phyloP scores from a whole-genome alignment of 2,797 vertebrate genomes.

The Stomatorhinus walkeri region DNA sequence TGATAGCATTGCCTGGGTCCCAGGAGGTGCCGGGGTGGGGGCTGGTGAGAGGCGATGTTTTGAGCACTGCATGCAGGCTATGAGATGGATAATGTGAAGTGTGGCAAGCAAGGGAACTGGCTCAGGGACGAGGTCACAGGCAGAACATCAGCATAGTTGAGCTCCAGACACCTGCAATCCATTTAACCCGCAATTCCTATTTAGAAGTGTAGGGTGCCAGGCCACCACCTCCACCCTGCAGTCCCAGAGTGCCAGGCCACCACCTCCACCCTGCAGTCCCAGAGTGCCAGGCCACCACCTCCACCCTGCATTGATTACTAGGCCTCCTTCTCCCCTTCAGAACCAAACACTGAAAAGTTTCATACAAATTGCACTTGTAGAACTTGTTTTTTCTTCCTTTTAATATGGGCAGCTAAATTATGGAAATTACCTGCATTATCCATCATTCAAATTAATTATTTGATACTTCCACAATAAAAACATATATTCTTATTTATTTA shows the following conservation, averaged over 20 bases:
- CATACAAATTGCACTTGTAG: neutral
- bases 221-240: neutral
- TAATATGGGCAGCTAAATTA: neutral
- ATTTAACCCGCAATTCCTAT: neutral
- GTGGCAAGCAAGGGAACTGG: neutral
- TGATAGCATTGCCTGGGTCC: conserved; percentile 27
- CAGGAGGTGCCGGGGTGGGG: conserved; percentile 12
- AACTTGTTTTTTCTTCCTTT: neutral
- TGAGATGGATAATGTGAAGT: neutral
- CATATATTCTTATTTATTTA: neutral
- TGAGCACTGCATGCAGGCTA: neutral
- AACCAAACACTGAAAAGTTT: neutral
- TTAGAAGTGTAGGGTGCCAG: neutral
- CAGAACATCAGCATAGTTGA: neutral
- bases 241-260: neutral
- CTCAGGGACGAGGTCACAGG: neutral
- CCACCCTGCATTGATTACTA: neutral
- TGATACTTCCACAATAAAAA: neutral
- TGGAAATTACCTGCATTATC: neutral
- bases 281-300: neutral
- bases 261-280: neutral
- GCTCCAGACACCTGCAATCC: neutral
- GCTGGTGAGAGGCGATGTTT: neutral
- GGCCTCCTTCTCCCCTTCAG: neutral
- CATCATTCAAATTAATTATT: neutral